Evolutionary conservation across 2,888 invertebrate species (phyloP).

Genomic region (Hydrotaea cyrtoneurina): DNA sequence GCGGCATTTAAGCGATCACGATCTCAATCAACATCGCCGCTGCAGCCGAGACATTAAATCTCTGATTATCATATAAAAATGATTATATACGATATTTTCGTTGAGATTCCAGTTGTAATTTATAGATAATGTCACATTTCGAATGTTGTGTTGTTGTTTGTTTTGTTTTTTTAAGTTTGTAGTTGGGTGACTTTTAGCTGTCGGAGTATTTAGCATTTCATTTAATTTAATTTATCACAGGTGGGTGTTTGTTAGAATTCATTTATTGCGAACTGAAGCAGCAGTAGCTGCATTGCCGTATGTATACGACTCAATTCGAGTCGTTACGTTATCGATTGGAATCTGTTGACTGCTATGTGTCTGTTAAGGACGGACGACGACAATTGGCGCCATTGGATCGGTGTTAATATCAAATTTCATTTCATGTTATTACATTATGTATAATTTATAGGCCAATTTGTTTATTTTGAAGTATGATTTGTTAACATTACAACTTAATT

Average conservation of each 20-base stretch:
- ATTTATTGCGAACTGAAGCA: constrained; percentile 1
- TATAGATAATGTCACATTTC: constrained; percentile 34
- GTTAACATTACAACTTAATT: constrained; percentile 60
- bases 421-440: constrained; percentile 40
- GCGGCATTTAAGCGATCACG: constrained; percentile 1
- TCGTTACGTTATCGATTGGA: not conserved
- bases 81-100: not conserved
- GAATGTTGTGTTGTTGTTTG: not conserved
- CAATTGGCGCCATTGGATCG: constrained; percentile 61
- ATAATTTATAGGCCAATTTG: constrained; percentile 62
- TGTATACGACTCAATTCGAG: not conserved
- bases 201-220: constrained; percentile 7
- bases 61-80: constrained; percentile 29
- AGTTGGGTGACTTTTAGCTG: not conserved
- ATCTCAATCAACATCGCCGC: not conserved
- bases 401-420: constrained; percentile 61
- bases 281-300: constrained; percentile 23
- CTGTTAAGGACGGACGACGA: constrained; percentile 48
- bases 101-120: constrained; percentile 25
- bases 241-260: constrained; percentile 24
- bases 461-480: constrained; percentile 60
- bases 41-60: not conserved
- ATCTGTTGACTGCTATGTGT: constrained; percentile 44
- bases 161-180: no score
- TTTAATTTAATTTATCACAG: constrained; percentile 23